Evolutionary conservation across 2,797 vertebrate genomes (phyloP), one percentile per base, ranked within the genome.

Genomic region (Rhinogobio ventralis): DNA sequence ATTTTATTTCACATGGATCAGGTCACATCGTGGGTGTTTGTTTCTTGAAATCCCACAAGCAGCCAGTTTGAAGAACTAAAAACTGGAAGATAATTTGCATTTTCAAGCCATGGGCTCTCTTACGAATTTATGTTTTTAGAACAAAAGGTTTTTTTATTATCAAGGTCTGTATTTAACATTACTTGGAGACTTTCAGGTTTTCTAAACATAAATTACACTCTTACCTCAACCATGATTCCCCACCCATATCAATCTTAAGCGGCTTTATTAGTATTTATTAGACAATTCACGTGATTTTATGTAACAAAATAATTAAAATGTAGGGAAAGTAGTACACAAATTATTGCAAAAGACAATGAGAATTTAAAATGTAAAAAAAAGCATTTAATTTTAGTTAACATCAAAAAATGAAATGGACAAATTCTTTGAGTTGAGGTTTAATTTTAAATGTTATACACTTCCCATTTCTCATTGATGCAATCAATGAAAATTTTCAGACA

Each of bases 371-470:
- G 7, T 20, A n/a, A 76, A 55, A 75, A 17, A 17, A 51, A 39
- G 20, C 20, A 78, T 78, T 77, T 42, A 46, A 45, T 46, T 55
- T 75, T 55, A 28, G 30, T 64, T 62, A 78, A 20, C 39, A 30
- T 60, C 9, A 53, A 13, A 45, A 66, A 46, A 72, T 15, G 6
- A 86, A 46, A 82, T 10, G 36, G 60, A 62, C 30, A 77, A 5
- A 45, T 13, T 78, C 15, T 45, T 45, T 45, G 55, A 45, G 69
- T 13, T 85, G 87, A 89, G 88, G 85, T 88, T 30, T 64, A 30
- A 82, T 87, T 87, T 88, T 79, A 85, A 78, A 85, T 82, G 30
- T 76, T 15, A 82, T 30, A 71, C 46, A 86, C 51, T 79, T 78
- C 46, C 75, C 17, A 15, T 57, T 82, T 76, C 49, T 69, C 51